Percentiles rank a stretch among this genome's conserved stretches.
Conservation (phyloP, 2,113 vertebrate genomes). For the Vireo altiloquus region DNA sequence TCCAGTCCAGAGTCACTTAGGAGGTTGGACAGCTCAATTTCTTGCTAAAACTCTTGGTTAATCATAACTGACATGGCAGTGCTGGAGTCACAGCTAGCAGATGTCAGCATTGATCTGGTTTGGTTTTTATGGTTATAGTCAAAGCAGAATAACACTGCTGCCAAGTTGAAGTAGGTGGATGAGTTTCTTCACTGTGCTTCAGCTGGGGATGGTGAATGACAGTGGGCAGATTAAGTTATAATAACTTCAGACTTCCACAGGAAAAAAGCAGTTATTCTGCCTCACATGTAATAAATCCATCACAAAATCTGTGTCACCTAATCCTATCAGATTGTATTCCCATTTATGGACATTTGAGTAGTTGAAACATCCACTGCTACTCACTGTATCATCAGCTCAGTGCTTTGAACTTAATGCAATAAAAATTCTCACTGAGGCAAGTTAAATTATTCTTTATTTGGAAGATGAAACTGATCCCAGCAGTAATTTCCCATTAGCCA, state of each 20-base stretch:
- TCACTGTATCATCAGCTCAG: not conserved
- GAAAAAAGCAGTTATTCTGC: not conserved
- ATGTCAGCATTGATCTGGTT: not conserved
- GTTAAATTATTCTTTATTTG: not conserved
- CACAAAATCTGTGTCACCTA: not conserved
- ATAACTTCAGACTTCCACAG: not conserved
- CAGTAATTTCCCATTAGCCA: not conserved
- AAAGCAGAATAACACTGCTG: not conserved
- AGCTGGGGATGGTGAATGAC: not conserved
- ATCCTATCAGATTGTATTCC: not conserved
- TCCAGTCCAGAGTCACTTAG: not conserved
- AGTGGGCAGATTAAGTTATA: not conserved
- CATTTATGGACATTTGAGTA: not conserved
- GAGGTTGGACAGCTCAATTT: not conserved
- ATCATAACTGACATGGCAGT: not conserved
- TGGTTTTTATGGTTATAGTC: not conserved
- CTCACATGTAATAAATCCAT: not conserved
- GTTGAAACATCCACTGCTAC: not conserved
- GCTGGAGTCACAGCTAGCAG: not conserved
- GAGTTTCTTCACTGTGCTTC: not conserved
- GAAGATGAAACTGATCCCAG: not conserved
- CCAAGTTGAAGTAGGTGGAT: not conserved
- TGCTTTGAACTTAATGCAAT: not conserved
- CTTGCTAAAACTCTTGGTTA: not conserved
- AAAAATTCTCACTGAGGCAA: not conserved